phyloP scores from a whole-genome alignment of 2,113 vertebrate species.

The Prochilodus magdalenae region DNA sequence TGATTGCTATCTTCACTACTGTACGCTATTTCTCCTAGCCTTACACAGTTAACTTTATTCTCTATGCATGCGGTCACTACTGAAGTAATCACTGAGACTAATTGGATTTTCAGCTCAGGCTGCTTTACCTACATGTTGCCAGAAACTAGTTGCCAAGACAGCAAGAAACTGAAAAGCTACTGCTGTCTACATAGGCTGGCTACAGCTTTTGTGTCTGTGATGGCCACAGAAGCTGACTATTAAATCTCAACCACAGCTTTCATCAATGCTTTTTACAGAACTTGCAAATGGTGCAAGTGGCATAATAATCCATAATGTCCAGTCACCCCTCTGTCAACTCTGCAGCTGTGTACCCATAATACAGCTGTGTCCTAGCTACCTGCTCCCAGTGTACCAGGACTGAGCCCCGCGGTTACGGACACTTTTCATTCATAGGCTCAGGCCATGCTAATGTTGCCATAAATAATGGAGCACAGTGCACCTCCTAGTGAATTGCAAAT shows the following conservation, averaged over 20 bases:
- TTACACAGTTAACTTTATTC: conserved; percentile 9
- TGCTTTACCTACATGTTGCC: background rate
- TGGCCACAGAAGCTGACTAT: background rate
- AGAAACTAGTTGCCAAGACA: background rate
- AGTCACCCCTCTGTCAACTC: background rate
- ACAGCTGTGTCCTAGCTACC: conserved; percentile 33
- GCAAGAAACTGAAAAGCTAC: background rate
- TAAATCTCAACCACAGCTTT: background rate
- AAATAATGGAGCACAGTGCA: conserved; percentile 41
- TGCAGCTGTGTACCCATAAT: background rate
- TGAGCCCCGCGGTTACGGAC: background rate
- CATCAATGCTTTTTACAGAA: background rate
- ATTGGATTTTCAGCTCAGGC: background rate
- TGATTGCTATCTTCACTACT: background rate
- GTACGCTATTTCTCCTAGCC: background rate
- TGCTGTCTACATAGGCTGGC: background rate
- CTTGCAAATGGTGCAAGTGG: background rate
- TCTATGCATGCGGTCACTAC: conserved; percentile 6
- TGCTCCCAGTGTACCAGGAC: conserved; percentile 1
- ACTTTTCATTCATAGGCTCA: conserved; percentile 23
- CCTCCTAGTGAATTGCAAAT: conserved; percentile 74
- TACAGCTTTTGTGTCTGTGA: background rate
- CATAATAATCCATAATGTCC: conserved; percentile 4
- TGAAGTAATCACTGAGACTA: background rate
- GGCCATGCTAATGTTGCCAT: conserved; percentile 29